These are phyloP conservation scores for Disparrhopalites patrizii DNA, from an alignment of 2,888 invertebrate genomes.

Conservation along the genomic window DNA sequence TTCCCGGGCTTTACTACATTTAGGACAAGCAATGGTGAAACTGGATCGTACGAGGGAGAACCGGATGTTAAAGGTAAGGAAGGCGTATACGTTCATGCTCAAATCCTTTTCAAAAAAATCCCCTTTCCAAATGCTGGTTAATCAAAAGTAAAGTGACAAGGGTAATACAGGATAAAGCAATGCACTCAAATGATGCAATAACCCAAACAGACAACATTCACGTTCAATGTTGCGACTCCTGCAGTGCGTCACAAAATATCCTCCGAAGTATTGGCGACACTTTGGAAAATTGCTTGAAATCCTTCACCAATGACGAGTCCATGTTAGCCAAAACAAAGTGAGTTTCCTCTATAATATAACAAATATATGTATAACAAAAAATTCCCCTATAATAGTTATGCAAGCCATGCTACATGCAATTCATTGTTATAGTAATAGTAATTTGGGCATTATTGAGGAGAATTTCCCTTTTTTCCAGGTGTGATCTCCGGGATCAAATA, in stretches of 20 bases:
- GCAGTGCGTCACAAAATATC: constrained; percentile 12
- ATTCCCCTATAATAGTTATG: too few relatives aligned
- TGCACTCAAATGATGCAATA: constrained; percentile 11
- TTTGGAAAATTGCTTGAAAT: constrained; percentile 15
- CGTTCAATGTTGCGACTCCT: constrained; percentile 22
- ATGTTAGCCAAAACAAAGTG: constrained; percentile 26
- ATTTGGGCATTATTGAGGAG: background rate
- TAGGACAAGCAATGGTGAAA: constrained; percentile 20
- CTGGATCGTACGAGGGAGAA: constrained; percentile 14
- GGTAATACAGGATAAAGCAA: constrained; percentile 18
- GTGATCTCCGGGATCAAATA: constrained; percentile 18
- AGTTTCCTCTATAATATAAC: background rate
- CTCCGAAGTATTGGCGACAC: constrained; percentile 21
- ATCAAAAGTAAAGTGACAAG: too few relatives aligned
- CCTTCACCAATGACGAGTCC: constrained; percentile 19
- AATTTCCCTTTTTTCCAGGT: constrained; percentile 1
- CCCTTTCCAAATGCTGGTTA: too few relatives aligned
- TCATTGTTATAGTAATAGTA: too few relatives aligned
- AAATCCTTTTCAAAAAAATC: too few relatives aligned
- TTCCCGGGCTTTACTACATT: constrained; percentile 15
- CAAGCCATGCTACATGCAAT: too few relatives aligned
- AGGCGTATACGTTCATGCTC: background rate
- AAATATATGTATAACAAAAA: background rate
- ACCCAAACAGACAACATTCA: constrained; percentile 17
- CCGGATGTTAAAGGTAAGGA: background rate